A percentile compares a stretch with the other conserved stretches of the same genome.
phyloP scores from a whole-genome alignment of 1,140 invertebrate genomes.

The Drosophila aff. region DNA sequence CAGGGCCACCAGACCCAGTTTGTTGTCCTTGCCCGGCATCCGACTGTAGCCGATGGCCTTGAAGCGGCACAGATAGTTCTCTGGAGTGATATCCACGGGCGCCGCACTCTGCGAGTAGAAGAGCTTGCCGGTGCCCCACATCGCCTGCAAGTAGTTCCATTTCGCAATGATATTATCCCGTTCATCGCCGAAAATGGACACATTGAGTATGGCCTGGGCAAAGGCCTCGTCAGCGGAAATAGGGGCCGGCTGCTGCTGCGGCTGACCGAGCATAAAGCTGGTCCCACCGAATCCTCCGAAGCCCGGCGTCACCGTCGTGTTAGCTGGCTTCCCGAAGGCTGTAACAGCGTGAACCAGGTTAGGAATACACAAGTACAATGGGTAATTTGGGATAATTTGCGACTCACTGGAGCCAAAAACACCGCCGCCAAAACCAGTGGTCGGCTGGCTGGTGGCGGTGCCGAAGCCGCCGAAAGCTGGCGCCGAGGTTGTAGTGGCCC shows the following conservation, averaged over 20 bases:
- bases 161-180: conserved; percentile 95
- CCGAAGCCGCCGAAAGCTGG: conserved; percentile 86
- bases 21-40: conserved; percentile 92
- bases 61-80: conserved; percentile 96
- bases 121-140: conserved; percentile 93
- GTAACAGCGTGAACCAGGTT: conserved; percentile 19
- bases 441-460: conserved; percentile 44
- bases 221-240: conserved; percentile 89
- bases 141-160: conserved; percentile 97
- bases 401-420: conserved; percentile 70
- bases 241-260: conserved; percentile 87
- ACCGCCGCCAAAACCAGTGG: conserved; percentile 85
- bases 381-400: background rate
- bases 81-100: conserved; percentile 92
- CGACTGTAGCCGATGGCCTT: conserved; percentile 96
- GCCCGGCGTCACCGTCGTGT: conserved; percentile 80
- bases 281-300: conserved; percentile 86
- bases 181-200: conserved; percentile 96
- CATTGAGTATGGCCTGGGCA: conserved; percentile 92
- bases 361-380: conserved; percentile 7
- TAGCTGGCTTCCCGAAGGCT: conserved; percentile 78
- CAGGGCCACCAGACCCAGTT: conserved; percentile 94
- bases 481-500: conserved; percentile 84
- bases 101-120: conserved; percentile 90
- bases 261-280: conserved; percentile 85